These are phyloP conservation scores for Larimichthys crocea DNA, from an alignment of 2,113 vertebrate genomes.

Conservation along the genomic window DNA sequence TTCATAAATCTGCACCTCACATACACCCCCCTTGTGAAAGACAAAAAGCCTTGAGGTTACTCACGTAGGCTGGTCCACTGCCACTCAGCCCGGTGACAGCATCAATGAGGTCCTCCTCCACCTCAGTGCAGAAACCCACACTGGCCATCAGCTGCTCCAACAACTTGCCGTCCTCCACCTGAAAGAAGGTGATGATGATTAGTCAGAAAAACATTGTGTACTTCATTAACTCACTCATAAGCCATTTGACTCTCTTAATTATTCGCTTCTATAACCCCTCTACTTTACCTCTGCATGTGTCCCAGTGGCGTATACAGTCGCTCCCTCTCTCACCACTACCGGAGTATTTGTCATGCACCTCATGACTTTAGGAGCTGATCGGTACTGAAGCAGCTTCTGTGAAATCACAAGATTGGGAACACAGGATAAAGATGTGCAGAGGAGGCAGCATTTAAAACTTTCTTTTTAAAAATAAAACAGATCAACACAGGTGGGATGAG, in stretches of 20 bases:
- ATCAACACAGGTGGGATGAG: background rate
- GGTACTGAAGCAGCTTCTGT: constrained; percentile 92
- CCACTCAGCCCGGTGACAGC: constrained; percentile 97
- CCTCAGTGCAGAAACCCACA: constrained; percentile 96
- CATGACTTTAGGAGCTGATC: constrained; percentile 91
- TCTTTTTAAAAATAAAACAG: too few relatives aligned
- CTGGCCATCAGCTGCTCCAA: constrained; percentile 97
- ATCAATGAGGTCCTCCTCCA: constrained; percentile 97
- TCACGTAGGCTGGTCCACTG: constrained; percentile 96
- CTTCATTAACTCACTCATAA: background rate
- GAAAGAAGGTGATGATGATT: background rate
- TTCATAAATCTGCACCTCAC: too few relatives aligned
- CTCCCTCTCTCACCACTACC: constrained; percentile 95
- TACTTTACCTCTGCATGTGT: constrained; percentile 91
- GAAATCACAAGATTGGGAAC: constrained; percentile 9
- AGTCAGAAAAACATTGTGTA: background rate
- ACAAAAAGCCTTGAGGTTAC: constrained; percentile 61
- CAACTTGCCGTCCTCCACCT: constrained; percentile 93
- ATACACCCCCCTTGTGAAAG: background rate
- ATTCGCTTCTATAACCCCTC: constrained; percentile 69
- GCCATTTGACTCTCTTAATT: constrained; percentile 46
- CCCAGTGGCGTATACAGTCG: constrained; percentile 95
- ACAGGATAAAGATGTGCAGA: background rate
- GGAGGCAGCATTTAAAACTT: background rate
- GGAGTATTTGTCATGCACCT: constrained; percentile 99